Conservation (phyloP, 2,888 invertebrate species). For the Ephialtes manifestator region DNA sequence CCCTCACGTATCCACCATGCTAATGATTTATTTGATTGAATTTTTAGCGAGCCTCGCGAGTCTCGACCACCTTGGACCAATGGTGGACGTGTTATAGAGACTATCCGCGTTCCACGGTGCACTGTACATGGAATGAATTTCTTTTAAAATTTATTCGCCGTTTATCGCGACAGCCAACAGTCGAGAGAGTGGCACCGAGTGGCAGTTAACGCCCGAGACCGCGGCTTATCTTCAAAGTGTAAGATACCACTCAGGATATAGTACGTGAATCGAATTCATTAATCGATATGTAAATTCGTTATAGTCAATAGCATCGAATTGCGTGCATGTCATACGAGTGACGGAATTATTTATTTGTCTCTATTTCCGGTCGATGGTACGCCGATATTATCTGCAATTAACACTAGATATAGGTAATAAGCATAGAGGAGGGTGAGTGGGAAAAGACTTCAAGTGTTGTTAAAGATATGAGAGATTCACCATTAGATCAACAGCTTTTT, state of each 20-base stretch:
- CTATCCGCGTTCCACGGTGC: slow-evolving; percentile 17
- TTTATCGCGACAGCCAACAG: slow-evolving; percentile 52
- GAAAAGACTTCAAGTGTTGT: no score
- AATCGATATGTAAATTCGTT: slow-evolving; percentile 32
- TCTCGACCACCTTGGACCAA: slow-evolving; percentile 35
- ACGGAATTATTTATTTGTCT: not conserved
- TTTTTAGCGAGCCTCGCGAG: slow-evolving; percentile 65
- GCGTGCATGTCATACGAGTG: not conserved
- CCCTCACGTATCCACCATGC: slow-evolving; percentile 68
- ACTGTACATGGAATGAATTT: slow-evolving; percentile 57
- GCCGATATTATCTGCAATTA: slow-evolving; percentile 23
- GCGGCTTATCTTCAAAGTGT: slow-evolving; percentile 70
- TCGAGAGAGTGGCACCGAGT: slow-evolving; percentile 13
- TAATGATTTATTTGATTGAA: slow-evolving; percentile 74
- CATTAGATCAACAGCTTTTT: not conserved
- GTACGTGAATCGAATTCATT: slow-evolving; percentile 63
- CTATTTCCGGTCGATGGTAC: slow-evolving; percentile 13
- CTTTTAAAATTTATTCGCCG: slow-evolving; percentile 59
- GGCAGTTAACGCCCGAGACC: slow-evolving; percentile 20
- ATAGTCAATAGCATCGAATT: slow-evolving; percentile 30
- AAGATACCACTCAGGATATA: slow-evolving; percentile 47
- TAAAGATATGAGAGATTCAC: no score
- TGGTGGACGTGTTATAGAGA: not conserved
- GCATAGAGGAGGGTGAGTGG: not conserved
- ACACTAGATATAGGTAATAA: not conserved